Conservation (phyloP, 2,797 vertebrate genomes). For the Enteromius anoplus region DNA sequence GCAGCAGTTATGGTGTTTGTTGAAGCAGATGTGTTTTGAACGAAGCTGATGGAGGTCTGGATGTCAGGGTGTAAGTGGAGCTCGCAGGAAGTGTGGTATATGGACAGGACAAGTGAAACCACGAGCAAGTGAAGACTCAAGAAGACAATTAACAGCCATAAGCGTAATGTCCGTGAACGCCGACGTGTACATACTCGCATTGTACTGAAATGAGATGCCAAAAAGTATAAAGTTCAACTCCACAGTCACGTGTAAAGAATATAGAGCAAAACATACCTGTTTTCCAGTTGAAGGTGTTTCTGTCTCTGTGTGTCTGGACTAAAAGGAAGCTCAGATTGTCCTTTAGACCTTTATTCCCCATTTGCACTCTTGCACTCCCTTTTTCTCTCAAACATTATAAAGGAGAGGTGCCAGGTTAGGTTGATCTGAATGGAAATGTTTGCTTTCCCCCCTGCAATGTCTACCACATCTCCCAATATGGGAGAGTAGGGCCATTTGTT, state of each 20-base stretch:
- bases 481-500: not conserved
- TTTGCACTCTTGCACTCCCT: constrained; percentile 24
- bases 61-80: constrained; percentile 42
- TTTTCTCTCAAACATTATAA: constrained; percentile 36
- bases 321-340: constrained; percentile 23
- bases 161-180: constrained; percentile 69
- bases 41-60: constrained; percentile 58
- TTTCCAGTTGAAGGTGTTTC: not conserved
- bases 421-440: constrained; percentile 52
- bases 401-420: constrained; percentile 54
- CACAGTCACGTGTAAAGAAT: not conserved
- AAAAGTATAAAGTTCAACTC: not conserved
- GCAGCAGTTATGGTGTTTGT: not conserved
- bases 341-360: constrained; percentile 37
- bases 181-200: constrained; percentile 66
- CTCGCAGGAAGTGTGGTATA: constrained; percentile 57
- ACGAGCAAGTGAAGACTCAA: constrained; percentile 72
- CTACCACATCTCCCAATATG: not conserved
- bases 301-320: constrained; percentile 6
- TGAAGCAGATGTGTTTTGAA: constrained; percentile 23
- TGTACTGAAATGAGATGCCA: constrained; percentile 44
- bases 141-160: constrained; percentile 67
- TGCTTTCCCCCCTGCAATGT: constrained; percentile 25
- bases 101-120: constrained; percentile 61
- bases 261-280: constrained; percentile 25